Evolutionary conservation across 2,888 invertebrate species (phyloP).

Genomic region (Agriopis aurantiaria): DNA sequence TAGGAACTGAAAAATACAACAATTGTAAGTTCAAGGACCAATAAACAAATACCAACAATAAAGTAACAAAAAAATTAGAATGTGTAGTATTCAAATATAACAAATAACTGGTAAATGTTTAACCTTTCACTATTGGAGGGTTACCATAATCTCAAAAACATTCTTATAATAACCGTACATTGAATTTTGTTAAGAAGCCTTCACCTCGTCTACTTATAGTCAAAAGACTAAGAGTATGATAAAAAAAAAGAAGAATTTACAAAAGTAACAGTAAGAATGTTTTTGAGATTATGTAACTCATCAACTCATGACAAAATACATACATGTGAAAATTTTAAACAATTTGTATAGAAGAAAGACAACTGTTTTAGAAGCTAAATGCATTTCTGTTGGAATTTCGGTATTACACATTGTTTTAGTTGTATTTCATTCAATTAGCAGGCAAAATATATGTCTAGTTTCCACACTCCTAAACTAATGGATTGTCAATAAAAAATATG

Average conservation of each 20-base stretch:
- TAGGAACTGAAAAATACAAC: background rate
- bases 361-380: background rate
- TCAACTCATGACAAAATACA: background rate
- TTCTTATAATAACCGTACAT: too few species aligned
- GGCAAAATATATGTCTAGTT: background rate
- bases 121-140: background rate
- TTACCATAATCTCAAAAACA: too few species aligned
- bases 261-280: too few species aligned
- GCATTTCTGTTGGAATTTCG: background rate
- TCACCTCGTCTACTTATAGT: too few species aligned
- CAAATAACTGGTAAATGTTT: background rate
- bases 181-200: too few species aligned
- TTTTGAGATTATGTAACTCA: too few species aligned
- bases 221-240: too few species aligned
- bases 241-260: too few species aligned
- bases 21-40: background rate
- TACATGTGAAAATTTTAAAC: background rate
- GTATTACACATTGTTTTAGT: background rate
- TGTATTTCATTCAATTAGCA: constrained; percentile 1
- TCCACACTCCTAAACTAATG: constrained; percentile 1
- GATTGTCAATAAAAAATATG: constrained; percentile 5
- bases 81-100: background rate
- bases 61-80: background rate
- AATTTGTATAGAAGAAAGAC: background rate
- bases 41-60: background rate